These are phyloP conservation scores for Centropus unirufus DNA, from an alignment of 2,113 vertebrate species.

Conservation along the genomic window DNA sequence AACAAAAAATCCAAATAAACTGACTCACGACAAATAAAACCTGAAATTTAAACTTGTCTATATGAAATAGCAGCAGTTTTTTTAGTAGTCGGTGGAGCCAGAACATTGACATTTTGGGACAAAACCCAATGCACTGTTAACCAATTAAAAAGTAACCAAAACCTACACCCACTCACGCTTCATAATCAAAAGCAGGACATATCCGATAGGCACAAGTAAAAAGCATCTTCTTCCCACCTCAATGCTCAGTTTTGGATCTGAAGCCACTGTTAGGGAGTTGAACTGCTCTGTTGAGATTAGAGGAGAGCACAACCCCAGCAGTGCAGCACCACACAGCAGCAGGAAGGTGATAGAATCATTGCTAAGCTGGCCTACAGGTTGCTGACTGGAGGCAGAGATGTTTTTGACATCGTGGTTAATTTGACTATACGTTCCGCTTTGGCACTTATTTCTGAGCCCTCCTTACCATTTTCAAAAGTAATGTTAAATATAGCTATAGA, in stretches of 20 bases:
- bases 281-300: neutral
- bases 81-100: neutral
- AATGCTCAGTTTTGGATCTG: neutral
- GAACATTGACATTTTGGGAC: neutral
- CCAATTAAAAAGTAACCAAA: constrained; percentile 3
- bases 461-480: neutral
- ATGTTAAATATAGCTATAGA: neutral
- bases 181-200: constrained; percentile 5
- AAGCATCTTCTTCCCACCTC: constrained; percentile 46
- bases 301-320: neutral
- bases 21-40: neutral
- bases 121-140: neutral
- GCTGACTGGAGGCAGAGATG: neutral
- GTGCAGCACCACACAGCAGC: neutral
- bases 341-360: neutral
- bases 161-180: neutral
- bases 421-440: constrained; percentile 28
- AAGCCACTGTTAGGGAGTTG: neutral
- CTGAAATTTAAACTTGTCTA: constrained; percentile 5
- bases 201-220: constrained; percentile 63
- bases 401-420: neutral
- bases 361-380: neutral
- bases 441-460: constrained; percentile 59
- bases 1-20: neutral
- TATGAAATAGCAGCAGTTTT: constrained; percentile 35